These are phyloP conservation scores for Coleophora flavipennella DNA, from an alignment of 2,888 invertebrate species.

Conservation along the genomic window DNA sequence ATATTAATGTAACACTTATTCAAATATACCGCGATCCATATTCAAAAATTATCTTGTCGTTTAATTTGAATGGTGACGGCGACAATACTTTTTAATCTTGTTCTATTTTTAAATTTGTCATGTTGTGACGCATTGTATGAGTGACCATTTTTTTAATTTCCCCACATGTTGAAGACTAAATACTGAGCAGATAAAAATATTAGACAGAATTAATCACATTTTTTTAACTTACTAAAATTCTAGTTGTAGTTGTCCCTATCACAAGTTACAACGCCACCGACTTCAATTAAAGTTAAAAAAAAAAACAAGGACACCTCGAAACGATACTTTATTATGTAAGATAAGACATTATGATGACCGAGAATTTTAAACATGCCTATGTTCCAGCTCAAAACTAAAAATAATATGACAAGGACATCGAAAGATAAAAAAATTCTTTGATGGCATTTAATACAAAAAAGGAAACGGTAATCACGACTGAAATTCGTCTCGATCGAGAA, in stretches of 20 bases:
- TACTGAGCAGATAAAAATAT: no score
- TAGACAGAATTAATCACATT: no score
- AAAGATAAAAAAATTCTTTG: constrained; percentile 45
- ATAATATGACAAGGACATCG: constrained; percentile 26
- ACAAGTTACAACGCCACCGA: no score
- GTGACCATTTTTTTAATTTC: no score
- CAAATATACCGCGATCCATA: constrained; percentile 64
- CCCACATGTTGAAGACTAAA: no score
- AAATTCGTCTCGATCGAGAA: constrained; percentile 66
- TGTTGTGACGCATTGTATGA: neutral
- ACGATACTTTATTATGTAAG: no score
- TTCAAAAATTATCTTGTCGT: constrained; percentile 62
- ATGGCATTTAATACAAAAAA: constrained; percentile 53
- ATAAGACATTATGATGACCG: no score
- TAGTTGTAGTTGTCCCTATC: no score
- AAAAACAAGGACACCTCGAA: no score
- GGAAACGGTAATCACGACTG: constrained; percentile 52
- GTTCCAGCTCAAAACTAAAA: constrained; percentile 15
- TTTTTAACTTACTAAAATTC: no score
- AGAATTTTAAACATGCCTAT: no score
- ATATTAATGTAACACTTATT: constrained; percentile 72
- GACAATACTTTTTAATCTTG: constrained; percentile 42
- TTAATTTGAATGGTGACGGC: constrained; percentile 58
- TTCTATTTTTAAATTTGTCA: constrained; percentile 35
- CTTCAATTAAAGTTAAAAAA: no score